Base-by-base conservation (phyloP, 1,140 invertebrate species). In the Camponotus pennsylvanicus region DNA sequence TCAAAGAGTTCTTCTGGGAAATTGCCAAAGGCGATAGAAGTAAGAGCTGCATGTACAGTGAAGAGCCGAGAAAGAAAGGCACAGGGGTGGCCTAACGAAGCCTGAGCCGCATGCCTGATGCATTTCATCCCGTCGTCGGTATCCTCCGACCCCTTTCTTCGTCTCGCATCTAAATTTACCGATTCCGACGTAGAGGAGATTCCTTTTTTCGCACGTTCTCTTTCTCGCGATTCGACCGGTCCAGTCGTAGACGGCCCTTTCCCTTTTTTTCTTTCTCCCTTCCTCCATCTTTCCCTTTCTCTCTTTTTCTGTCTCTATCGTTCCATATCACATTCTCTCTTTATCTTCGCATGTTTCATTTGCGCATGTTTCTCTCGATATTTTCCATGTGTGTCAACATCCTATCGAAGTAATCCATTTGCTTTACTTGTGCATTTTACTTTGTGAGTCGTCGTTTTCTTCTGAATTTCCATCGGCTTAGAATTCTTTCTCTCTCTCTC, bases 51-150 rank as follows among this genome's bases (percentile, higher is more conserved):
- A 73, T 52, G 49, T 27, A 40, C 21, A 52, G 59, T 59, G 34
- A 75, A 66, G 42, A 83, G 4, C 49, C 45, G 55, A 83, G 67
- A 77, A 82, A 66, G 79, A 87, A 88, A 84, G 76, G 59, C 59
- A 59, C 61, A 67, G 75, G 77, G 45, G 34, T 69, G 49, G 55
- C 78, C 86, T 91, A 91, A 91, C 86, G 88, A 91, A 88, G 86
- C 79, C 86, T 91, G 86, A 91, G 79, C 73, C 66, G 86, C 88
- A 82, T 87, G 88, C 76, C 59, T 88, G 89, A 91, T 88, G 89
- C 86, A 84, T 40, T 82, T 63, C 66, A 70, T 63, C 70, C 40
- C 52, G 15, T 75, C 84, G 61, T 69, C 79, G 55, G 52, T 75
- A 88, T 63, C 67, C 49, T 45, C 59, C 27, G 49, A 57, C 34